A percentile compares a stretch with the other conserved stretches of the same genome.
Evolutionary conservation across 30 jellyfish, hydroid and myxozoan species (phyloP).

Genomic region (Aurelia sp.): DNA sequence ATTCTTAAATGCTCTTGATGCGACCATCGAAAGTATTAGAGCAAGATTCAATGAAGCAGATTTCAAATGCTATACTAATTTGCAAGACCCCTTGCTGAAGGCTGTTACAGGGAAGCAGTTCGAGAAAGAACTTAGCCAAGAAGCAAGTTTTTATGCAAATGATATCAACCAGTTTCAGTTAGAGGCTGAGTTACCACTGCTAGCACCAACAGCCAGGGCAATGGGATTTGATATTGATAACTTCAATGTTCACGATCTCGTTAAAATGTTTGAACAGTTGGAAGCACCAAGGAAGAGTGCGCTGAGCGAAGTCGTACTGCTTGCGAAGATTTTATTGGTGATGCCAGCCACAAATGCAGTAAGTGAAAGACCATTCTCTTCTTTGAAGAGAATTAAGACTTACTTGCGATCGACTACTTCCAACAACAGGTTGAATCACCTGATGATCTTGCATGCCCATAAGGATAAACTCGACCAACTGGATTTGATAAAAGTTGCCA

Average conservation of each 20-base stretch:
- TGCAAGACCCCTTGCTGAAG: constrained; percentile 35
- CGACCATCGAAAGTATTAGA: constrained; percentile 9
- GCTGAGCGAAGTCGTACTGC: not conserved
- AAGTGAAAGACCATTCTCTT: constrained; percentile 57
- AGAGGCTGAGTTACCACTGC: constrained; percentile 2
- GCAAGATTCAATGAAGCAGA: constrained; percentile 22
- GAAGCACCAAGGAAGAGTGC: not conserved
- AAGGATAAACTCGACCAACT: constrained; percentile 5
- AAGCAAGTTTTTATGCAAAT: not conserved
- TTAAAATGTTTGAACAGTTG: not conserved
- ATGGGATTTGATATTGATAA: not conserved
- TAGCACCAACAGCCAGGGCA: constrained; percentile 22
- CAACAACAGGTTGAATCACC: constrained; percentile 28
- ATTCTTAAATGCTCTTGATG: constrained; percentile 7
- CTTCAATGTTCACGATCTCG: not conserved
- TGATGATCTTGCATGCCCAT: constrained; percentile 30
- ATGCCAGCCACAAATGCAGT: constrained; percentile 67
- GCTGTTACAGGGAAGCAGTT: constrained; percentile 16
- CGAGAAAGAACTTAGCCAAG: not conserved
- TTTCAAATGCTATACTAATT: not conserved
- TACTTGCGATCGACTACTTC: constrained; percentile 21
- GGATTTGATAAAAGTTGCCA: constrained; percentile 6
- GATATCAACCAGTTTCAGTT: not conserved
- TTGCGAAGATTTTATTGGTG: constrained; percentile 4
- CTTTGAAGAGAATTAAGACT: constrained; percentile 39